A percentile compares a stretch with the other conserved stretches of the same genome.
Conservation (phyloP, 2,888 invertebrate genomes). For the Folsomia manolachei region DNA sequence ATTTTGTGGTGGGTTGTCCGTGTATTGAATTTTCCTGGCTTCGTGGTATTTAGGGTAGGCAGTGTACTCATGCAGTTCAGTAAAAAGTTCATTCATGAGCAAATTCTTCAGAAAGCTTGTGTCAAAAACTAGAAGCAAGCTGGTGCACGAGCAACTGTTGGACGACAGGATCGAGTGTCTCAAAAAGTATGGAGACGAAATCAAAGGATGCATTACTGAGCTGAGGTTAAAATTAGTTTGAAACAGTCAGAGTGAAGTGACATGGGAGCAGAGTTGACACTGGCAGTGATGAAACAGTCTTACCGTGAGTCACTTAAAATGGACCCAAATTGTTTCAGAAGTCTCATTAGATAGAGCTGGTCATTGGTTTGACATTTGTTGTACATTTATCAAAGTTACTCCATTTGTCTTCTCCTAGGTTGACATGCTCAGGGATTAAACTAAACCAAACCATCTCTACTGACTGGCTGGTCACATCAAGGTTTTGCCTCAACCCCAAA, state of each 20-base stretch:
- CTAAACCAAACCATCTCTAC: too few species aligned
- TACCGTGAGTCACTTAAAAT: slow-evolving; percentile 31
- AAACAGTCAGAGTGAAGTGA: slow-evolving; percentile 39
- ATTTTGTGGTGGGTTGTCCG: too few species aligned
- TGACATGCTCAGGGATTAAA: slow-evolving; percentile 42
- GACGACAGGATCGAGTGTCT: too few species aligned
- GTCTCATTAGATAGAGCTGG: slow-evolving; percentile 50
- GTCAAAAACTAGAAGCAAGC: too few species aligned
- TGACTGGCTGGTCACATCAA: slow-evolving; percentile 49
- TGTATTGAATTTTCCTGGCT: too few species aligned
- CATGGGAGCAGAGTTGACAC: slow-evolving; percentile 38
- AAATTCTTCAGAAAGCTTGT: too few species aligned
- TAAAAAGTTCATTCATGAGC: too few species aligned
- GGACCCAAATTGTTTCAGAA: slow-evolving; percentile 48
- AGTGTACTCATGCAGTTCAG: too few species aligned
- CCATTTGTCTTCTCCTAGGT: slow-evolving; percentile 49
- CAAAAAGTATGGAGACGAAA: too few species aligned
- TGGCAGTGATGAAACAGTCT: slow-evolving; percentile 38
- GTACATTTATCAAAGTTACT: slow-evolving; percentile 50
- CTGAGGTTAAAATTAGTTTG: slow-evolving; percentile 45
- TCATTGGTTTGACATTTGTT: slow-evolving; percentile 48
- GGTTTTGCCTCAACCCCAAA: slow-evolving; percentile 47
- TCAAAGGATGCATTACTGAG: too few species aligned
- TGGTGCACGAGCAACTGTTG: too few species aligned
- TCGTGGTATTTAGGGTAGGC: too few species aligned